These are phyloP conservation scores for Rattus rattus DNA, from an alignment of 2,113 vertebrate genomes.

Conservation along the genomic window DNA sequence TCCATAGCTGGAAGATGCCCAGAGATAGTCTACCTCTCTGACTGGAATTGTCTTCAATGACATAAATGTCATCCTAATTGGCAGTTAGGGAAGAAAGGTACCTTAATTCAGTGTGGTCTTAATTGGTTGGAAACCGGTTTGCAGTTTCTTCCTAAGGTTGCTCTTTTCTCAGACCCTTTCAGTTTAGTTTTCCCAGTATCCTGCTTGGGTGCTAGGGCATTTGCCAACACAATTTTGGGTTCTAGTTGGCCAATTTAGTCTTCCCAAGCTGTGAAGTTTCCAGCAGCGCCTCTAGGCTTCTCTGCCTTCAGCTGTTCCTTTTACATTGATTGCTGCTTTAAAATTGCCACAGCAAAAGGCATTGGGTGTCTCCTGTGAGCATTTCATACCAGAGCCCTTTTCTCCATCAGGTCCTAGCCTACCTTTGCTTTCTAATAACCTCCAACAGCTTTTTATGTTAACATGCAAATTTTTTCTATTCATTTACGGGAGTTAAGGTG, in stretches of 20 bases:
- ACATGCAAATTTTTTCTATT: neutral
- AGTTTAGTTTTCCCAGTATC: neutral
- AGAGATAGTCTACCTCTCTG: neutral
- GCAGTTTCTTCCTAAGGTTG: neutral
- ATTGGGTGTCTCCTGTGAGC: neutral
- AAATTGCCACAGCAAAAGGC: neutral
- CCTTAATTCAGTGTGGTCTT: neutral
- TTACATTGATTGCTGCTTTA: neutral
- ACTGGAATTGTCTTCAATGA: neutral
- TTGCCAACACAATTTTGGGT: neutral
- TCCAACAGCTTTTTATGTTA: neutral
- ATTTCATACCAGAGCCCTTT: neutral
- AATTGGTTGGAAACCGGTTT: neutral
- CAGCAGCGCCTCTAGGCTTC: neutral
- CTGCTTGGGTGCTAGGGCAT: neutral
- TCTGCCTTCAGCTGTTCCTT: neutral
- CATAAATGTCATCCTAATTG: neutral
- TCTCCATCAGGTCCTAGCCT: neutral
- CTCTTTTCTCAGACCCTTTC: neutral
- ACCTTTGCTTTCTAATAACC: neutral
- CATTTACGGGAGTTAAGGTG: neutral
- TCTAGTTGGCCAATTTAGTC: neutral
- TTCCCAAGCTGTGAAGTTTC: neutral
- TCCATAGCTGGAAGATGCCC: neutral
- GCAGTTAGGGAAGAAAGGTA: neutral